Evolutionary conservation across 2,888 invertebrate genomes (phyloP).

Genomic region (Microctonus brassicae): DNA sequence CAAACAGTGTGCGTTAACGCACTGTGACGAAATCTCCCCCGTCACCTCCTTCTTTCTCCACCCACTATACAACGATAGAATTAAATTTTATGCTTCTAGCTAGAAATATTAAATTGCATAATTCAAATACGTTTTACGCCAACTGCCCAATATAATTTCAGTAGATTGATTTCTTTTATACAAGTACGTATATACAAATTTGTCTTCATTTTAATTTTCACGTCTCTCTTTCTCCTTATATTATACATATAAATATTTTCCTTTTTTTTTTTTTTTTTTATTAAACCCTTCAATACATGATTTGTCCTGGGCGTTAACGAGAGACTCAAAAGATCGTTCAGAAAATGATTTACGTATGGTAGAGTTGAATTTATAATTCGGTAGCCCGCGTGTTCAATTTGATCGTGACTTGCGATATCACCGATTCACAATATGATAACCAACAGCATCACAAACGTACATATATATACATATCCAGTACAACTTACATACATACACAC

Average conservation of each 20-base stretch:
- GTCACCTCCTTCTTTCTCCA: conserved; percentile 26
- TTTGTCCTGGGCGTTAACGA: conserved; percentile 36
- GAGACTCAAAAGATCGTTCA: conserved; percentile 17
- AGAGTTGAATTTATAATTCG: conserved; percentile 54
- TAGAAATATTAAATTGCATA: conserved; percentile 70
- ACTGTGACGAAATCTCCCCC: conserved; percentile 30
- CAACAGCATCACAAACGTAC: background rate
- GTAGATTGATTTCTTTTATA: conserved; percentile 25
- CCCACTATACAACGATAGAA: conserved; percentile 45
- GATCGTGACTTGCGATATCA: conserved; percentile 56
- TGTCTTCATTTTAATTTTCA: background rate
- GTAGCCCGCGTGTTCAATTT: conserved; percentile 58
- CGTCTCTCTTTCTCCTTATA: background rate
- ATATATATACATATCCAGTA: background rate
- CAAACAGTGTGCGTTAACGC: background rate
- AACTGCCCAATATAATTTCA: conserved; percentile 64
- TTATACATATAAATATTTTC: background rate
- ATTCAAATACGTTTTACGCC: conserved; percentile 68
- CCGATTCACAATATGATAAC: conserved; percentile 13
- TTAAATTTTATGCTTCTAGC: conserved; percentile 63
- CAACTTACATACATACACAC: background rate
- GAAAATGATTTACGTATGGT: conserved; percentile 23
- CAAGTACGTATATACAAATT: background rate
- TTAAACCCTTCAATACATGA: background rate
- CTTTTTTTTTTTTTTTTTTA: background rate